Evolutionary conservation across 2,113 vertebrate species (phyloP).

Genomic region (Megaceryle maxima): DNA sequence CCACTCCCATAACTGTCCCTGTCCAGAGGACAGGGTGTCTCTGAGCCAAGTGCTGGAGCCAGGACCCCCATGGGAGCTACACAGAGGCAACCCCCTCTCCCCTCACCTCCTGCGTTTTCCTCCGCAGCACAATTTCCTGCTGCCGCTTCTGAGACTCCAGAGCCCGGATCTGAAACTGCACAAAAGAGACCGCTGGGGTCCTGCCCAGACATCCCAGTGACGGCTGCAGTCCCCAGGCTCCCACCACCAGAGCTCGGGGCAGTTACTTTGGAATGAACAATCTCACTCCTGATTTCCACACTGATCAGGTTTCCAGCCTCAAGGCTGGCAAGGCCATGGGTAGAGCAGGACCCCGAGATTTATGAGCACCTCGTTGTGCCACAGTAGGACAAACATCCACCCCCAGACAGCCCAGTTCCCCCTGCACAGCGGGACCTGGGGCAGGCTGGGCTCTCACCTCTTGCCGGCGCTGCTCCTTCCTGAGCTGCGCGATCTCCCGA

Average conservation of each 20-base stretch:
- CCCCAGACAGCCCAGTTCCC: neutral
- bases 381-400: neutral
- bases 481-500: constrained; percentile 93
- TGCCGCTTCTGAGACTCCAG: constrained; percentile 96
- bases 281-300: neutral
- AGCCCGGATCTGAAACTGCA: constrained; percentile 94
- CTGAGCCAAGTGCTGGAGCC: neutral
- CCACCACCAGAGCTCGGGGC: neutral
- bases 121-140: constrained; percentile 91
- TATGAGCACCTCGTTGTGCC: neutral
- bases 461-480: constrained; percentile 94
- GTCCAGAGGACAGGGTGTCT: neutral
- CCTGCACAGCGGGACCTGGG: rapidly evolving
- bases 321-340: neutral
- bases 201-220: neutral
- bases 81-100: rapidly evolving
- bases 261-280: neutral
- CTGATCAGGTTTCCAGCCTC: neutral
- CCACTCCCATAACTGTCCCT: neutral
- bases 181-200: neutral
- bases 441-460: neutral
- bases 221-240: rapidly evolving
- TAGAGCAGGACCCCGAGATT: neutral
- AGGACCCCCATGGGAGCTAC: neutral
- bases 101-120: constrained; percentile 92